Conservation (phyloP, 2,888 invertebrate species). For the Scrobipalpa costella region DNA sequence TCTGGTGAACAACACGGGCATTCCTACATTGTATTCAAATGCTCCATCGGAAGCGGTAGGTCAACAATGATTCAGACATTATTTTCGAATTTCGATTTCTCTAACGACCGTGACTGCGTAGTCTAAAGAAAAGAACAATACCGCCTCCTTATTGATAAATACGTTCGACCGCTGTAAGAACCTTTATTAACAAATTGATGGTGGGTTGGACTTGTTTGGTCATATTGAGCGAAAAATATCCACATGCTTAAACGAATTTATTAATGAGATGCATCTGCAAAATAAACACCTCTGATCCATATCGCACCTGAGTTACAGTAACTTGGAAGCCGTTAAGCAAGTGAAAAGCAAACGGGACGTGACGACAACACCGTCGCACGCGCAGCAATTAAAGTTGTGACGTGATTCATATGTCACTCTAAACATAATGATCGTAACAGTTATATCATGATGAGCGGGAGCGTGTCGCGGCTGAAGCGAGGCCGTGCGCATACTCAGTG, state of each 20-base stretch:
- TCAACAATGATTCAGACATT: constrained; percentile 21
- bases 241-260: background rate
- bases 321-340: constrained; percentile 41
- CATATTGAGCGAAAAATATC: background rate
- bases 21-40: constrained; percentile 32
- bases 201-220: background rate
- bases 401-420: constrained; percentile 61
- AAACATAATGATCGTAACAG: constrained; percentile 65
- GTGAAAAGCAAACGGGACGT: constrained; percentile 43
- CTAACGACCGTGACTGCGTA: constrained; percentile 25
- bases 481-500: constrained; percentile 28
- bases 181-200: background rate
- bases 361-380: constrained; percentile 31
- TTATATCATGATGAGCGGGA: constrained; percentile 59
- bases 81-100: constrained; percentile 23
- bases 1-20: constrained; percentile 25
- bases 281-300: constrained; percentile 12
- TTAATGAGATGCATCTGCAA: constrained; percentile 5
- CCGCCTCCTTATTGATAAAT: constrained; percentile 34
- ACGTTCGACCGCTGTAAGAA: background rate
- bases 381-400: constrained; percentile 55
- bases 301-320: constrained; percentile 34
- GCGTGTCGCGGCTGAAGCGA: constrained; percentile 47
- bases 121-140: constrained; percentile 45
- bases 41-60: constrained; percentile 22